Percentiles rank a stretch among this genome's conserved stretches.
These are phyloP conservation scores for Mionectes olivaceus DNA, from an alignment of 2,797 vertebrate genomes.

Conservation along the genomic window DNA sequence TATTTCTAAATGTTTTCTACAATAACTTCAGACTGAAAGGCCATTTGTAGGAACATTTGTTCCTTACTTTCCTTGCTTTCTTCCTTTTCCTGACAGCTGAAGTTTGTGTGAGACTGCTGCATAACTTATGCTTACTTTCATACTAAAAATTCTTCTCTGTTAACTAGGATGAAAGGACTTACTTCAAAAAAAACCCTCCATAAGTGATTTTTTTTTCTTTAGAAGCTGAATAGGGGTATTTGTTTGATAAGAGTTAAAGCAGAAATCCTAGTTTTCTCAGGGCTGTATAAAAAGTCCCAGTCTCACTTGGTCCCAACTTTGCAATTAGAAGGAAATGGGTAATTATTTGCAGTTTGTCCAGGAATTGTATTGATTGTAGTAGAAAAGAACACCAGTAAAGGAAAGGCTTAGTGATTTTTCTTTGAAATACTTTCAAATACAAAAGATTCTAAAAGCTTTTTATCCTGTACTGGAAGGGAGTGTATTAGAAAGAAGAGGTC, in stretches of 20 bases:
- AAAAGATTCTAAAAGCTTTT: background rate
- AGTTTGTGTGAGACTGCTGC: background rate
- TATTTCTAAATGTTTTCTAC: background rate
- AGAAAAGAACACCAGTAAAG: background rate
- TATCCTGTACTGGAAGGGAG: background rate
- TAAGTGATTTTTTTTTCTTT: background rate
- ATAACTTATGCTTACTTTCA: background rate
- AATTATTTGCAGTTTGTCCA: background rate
- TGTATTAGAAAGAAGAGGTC: background rate
- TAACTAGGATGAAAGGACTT: background rate
- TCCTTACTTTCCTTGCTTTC: background rate
- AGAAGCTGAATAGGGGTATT: background rate
- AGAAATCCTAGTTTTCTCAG: background rate
- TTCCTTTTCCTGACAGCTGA: background rate
- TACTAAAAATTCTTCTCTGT: background rate
- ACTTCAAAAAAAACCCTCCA: background rate
- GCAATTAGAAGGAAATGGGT: background rate
- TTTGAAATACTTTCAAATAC: slow-evolving; percentile 33
- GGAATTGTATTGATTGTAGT: background rate
- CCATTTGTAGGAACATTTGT: background rate
- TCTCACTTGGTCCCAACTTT: background rate
- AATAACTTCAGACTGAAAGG: background rate
- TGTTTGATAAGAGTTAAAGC: background rate
- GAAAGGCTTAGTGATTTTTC: background rate
- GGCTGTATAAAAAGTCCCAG: background rate